Base-by-base conservation (phyloP, 2,113 vertebrate species). In the Eptesicus fuscus region DNA sequence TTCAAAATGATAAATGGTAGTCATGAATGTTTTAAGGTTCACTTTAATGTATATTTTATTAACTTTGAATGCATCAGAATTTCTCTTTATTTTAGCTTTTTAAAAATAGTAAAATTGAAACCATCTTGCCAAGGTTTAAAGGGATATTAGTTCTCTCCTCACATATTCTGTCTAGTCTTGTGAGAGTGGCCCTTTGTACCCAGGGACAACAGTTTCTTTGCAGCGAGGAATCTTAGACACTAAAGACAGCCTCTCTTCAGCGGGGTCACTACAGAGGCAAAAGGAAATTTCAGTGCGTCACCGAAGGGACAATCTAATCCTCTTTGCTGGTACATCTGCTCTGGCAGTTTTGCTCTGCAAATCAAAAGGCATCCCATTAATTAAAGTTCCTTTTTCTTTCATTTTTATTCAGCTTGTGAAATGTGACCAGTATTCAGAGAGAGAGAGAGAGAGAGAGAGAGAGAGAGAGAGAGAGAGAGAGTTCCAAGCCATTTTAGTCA, bases 291-390 rank as follows among this genome's bases (percentile, higher is more conserved):
- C 98, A 98, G 98, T 98, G 98, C 69, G 56, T 98, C 98, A 98
- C 98, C 98, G 98, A 98, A 98, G 98, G 98, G 98, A 98, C 98
- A 98, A 98, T 98, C 99, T 99, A 99, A 99, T 99, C 99, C 98
- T 98, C 98, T 99, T 99, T 99, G 97, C 98, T 98, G 94, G 96
- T 99, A 98, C 99, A 99, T 99, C 99, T 99, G 98, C 98, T 98
- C 98, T 97, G 98, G 98, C 98, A 98, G 97, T 98, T 99, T 99
- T 98, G 98, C 98, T 98, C 98, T 98, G 97, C 97, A 98, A 99
- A 99, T 99, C 98, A 99, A 99, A 99, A 99, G 98, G 95, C 98
- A 98, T 97, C 91, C 96, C 96, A 98, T 98, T 98, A 99, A 99
- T 98, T 99, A 99, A 98, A 98, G 97, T 98, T 98, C 98, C 98